Conservation (phyloP, 30 jellyfish, hydroid and myxozoan genomes). For the Nemopilema nomurai region DNA sequence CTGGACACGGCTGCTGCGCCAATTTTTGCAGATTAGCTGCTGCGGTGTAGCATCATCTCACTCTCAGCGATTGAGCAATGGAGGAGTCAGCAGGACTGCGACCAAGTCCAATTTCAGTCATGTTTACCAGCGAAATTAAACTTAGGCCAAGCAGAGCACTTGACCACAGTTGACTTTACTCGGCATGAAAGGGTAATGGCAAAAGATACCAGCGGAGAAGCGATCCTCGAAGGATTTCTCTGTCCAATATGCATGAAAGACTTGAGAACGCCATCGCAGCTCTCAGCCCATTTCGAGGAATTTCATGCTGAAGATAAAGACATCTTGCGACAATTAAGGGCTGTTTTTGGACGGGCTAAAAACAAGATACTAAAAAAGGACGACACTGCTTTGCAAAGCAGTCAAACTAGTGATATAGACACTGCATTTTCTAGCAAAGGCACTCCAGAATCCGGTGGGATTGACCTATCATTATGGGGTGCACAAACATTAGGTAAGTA, state of each 20-base stretch:
- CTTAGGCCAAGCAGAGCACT: not conserved
- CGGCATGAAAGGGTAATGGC: constrained; percentile 35
- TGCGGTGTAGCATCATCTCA: not conserved
- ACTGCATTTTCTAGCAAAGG: constrained; percentile 67
- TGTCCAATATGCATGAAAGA: constrained; percentile 96
- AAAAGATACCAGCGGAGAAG: constrained; percentile 57
- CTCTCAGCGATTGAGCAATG: not conserved
- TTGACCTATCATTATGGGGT: constrained; percentile 85
- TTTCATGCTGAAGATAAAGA: constrained; percentile 81
- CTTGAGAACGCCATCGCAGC: constrained; percentile 77
- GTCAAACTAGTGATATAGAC: not conserved
- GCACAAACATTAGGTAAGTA: constrained; percentile 79
- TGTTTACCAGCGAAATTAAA: not conserved
- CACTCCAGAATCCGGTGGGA: constrained; percentile 95
- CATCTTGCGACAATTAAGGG: constrained; percentile 76
- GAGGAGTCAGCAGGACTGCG: no score
- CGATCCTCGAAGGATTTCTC: constrained; percentile 80
- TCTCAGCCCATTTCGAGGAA: constrained; percentile 86
- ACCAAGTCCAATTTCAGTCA: not conserved
- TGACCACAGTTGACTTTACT: no score
- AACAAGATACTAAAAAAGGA: constrained; percentile 72
- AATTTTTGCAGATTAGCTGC: no score
- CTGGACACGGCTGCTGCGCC: no score
- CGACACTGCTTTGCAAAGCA: constrained; percentile 19
- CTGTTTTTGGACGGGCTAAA: constrained; percentile 92